A percentile compares a stretch with the other conserved stretches of the same genome.
phyloP scores from a whole-genome alignment of 2,888 invertebrate species.

The Teleiodes luculella region DNA sequence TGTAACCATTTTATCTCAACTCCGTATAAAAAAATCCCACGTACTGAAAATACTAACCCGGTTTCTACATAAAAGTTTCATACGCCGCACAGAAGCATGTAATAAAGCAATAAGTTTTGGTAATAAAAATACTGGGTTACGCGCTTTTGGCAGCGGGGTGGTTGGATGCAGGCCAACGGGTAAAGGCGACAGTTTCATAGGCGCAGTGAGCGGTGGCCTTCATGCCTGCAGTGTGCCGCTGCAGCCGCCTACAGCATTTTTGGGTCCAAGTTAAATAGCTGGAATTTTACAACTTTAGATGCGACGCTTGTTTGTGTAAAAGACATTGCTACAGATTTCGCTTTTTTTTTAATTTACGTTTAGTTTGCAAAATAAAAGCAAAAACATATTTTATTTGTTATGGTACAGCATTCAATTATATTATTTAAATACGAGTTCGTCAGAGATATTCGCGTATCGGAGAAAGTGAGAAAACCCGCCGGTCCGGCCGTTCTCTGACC shows the following conservation, averaged over 20 bases:
- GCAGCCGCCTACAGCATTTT: background rate
- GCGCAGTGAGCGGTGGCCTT: conserved; percentile 45
- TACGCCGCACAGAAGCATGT: background rate
- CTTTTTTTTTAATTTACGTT: too few relatives aligned
- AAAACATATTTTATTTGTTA: background rate
- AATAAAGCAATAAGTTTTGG: conserved; percentile 9
- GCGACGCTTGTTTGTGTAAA: background rate
- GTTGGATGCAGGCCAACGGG: conserved; percentile 1
- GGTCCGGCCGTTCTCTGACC: conserved; percentile 4
- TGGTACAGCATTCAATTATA: background rate
- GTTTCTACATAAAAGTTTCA: background rate
- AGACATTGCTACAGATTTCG: background rate
- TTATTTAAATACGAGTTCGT: too few relatives aligned
- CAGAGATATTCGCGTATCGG: conserved; percentile 12
- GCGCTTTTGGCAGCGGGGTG: conserved; percentile 2
- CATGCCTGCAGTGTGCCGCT: conserved; percentile 15
- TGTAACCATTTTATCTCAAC: background rate
- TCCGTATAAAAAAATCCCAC: background rate
- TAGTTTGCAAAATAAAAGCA: too few relatives aligned
- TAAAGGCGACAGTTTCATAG: conserved; percentile 42
- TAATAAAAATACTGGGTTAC: conserved; percentile 9
- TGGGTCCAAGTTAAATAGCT: conserved; percentile 1
- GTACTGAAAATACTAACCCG: background rate
- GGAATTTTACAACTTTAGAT: background rate
- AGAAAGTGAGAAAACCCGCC: conserved; percentile 27